Percentiles rank a stretch among this genome's conserved stretches.
Evolutionary conservation across 2,113 vertebrate species (phyloP).

Genomic region (Pygoscelis adeliae): DNA sequence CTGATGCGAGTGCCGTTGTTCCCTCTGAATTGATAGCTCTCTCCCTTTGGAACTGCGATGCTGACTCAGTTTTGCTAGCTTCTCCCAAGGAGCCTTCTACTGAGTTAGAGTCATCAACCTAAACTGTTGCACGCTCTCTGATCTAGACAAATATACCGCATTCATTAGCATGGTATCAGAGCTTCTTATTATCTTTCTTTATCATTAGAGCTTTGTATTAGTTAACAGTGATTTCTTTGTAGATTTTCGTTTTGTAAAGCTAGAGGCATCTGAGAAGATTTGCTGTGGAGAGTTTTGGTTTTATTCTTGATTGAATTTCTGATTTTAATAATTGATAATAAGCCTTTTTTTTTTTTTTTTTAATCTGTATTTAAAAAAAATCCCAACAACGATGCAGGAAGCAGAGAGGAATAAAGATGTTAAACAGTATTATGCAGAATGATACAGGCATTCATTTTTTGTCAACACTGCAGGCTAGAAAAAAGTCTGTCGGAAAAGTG

Average conservation of each 20-base stretch:
- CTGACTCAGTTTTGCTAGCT: not conserved
- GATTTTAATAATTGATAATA: not conserved
- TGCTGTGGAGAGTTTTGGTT: not conserved
- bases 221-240: not conserved
- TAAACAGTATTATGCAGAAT: not conserved
- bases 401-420: not conserved
- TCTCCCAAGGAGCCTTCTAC: not conserved
- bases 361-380: not conserved
- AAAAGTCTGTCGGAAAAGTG: not conserved
- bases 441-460: not conserved
- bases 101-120: not conserved
- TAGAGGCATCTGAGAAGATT: not conserved
- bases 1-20: accelerated
- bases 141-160: not conserved
- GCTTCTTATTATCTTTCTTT: not conserved
- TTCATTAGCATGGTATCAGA: not conserved
- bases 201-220: not conserved
- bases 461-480: not conserved
- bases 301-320: not conserved
- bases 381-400: accelerated
- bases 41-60: not conserved
- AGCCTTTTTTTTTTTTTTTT: not conserved
- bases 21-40: not conserved
- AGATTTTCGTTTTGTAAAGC: not conserved
- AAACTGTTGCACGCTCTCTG: not conserved